Evolutionary conservation across 1,140 invertebrate species (phyloP).

Genomic region (Drosophila littoralis): DNA sequence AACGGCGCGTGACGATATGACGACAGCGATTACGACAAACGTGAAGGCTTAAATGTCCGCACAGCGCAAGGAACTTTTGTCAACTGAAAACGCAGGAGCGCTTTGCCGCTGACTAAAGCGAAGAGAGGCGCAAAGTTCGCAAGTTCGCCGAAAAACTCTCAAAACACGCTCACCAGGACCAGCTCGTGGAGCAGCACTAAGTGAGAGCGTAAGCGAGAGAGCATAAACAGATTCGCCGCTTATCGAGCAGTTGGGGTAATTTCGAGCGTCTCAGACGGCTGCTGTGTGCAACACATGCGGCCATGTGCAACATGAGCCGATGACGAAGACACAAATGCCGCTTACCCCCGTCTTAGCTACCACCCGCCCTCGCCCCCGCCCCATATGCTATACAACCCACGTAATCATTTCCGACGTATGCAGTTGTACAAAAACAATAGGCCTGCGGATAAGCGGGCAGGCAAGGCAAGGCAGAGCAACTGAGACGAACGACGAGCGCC

Average conservation of each 20-base stretch:
- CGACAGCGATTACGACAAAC: slow-evolving; percentile 33
- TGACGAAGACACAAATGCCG: slow-evolving; percentile 44
- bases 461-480: not conserved
- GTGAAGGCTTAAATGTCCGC: slow-evolving; percentile 37
- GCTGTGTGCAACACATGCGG: slow-evolving; percentile 76
- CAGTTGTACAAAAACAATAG: slow-evolving; percentile 72
- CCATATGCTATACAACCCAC: slow-evolving; percentile 13
- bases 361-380: too few species aligned
- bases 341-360: slow-evolving; percentile 1
- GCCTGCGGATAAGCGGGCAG: slow-evolving; percentile 34
- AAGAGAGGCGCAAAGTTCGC: slow-evolving; percentile 16
- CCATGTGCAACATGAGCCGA: slow-evolving; percentile 72
- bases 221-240: slow-evolving; percentile 38
- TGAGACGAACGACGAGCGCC: slow-evolving; percentile 19
- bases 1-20: slow-evolving; percentile 69
- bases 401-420: slow-evolving; percentile 76
- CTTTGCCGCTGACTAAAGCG: slow-evolving; percentile 34
- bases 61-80: slow-evolving; percentile 74
- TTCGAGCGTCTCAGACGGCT: slow-evolving; percentile 26
- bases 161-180: slow-evolving; percentile 46
- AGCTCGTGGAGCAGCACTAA: slow-evolving; percentile 11
- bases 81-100: slow-evolving; percentile 65
- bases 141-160: slow-evolving; percentile 23
- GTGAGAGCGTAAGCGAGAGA: slow-evolving; percentile 8
- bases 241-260: slow-evolving; percentile 12